Evolutionary conservation across 2,888 invertebrate genomes (phyloP), one percentile per base, ranked within the genome.

Genomic region (Abrostola tripartita): DNA sequence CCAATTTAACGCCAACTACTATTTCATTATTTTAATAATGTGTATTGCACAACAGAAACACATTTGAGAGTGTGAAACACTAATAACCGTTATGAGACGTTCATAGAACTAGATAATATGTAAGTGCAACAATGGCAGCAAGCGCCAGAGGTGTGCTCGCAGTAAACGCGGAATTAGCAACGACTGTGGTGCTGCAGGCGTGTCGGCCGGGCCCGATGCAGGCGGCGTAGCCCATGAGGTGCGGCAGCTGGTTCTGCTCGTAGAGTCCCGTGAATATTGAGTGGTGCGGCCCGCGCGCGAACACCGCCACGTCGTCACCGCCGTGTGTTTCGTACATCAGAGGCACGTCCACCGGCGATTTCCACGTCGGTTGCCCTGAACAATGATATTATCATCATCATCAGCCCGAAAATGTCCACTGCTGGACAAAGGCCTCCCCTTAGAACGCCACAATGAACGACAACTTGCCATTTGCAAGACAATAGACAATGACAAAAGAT

Each of bases 281-380:
- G 49, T 97, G 95, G 93, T 96, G 96, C 5, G 97, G 97, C 56
- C 96, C 98, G 51, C 89, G 88, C 75, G 96, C 96, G 89, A 96
- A 97, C 52, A 98, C 96, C 0, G 95, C 95, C 36, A 98, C 97
- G 92, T 98, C 98, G 76, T 98, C 97, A 0, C 97, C 97, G 5
- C 97, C 97, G 88, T 97, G 97, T 8, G 97, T 97, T 84, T 97
- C 97, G 52, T 92, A 90, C 0, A 76, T 78, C 52, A 96, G 86
- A 0, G 96, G 96, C 1, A 40, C 93, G 97, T 96, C 4, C 97
- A 97, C 12, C 96, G 94, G 88, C 8, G 75, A 14, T 11, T 0
- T 0, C 72, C 72, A 72, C 1, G 12, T 95, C 94, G 59, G 52
- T 40, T 11, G 37, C 37, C 24, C 75, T 78, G 47, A 12, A 35